Base-by-base conservation (phyloP, 2,888 invertebrate species). In the Sphaeridia pumilis region DNA sequence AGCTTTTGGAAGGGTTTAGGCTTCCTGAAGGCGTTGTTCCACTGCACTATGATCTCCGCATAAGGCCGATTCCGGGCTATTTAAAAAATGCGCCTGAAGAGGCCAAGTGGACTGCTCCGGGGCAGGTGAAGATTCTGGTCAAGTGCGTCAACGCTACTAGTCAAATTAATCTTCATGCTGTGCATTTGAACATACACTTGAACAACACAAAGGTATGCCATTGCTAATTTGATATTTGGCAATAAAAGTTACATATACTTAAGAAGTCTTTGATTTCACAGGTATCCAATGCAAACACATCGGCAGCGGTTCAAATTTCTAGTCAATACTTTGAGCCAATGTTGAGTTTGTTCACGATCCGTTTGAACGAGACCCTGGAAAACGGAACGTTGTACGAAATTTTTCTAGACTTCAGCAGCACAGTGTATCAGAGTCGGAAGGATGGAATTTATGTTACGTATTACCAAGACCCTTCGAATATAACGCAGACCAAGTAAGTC, bases 401-500 rank as follows among this genome's bases (percentile, higher is more conserved):
- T 25, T 55, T 38, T 36, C 50, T 63, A 10, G 53, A 58, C 14
- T 63, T 57, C 45, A 48, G 53, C 2, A 54, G 58, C 12, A 50
- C 49, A 7, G 53, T 63, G 14, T 58, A 59, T 2, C 47, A 45
- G 28, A 56, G 57, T 2, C 27, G 58, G 2, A 35, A 57, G 26
- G 59, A 59, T 56, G 63, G 63, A 12, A 59, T 63, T 56, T 63
- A 63, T 35, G 36, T 60, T 28, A 60, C 60, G n/a, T 36, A 43
- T 5, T 63, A 59, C 28, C 45, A 47, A 2, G 58, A 63, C 46
- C 57, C 59, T n/a, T 56, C 53, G n/a, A 21, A 52, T 24, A 10
- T n/a, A 7, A 22, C 7, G 10, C 7, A 52, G n/a, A 38, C 21
- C 21, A 52, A 52, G 52, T 52, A 27, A 20, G 38, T 38, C 20